Base-by-base conservation (phyloP, 2,888 invertebrate genomes). In the Galerucella calmariensis region DNA sequence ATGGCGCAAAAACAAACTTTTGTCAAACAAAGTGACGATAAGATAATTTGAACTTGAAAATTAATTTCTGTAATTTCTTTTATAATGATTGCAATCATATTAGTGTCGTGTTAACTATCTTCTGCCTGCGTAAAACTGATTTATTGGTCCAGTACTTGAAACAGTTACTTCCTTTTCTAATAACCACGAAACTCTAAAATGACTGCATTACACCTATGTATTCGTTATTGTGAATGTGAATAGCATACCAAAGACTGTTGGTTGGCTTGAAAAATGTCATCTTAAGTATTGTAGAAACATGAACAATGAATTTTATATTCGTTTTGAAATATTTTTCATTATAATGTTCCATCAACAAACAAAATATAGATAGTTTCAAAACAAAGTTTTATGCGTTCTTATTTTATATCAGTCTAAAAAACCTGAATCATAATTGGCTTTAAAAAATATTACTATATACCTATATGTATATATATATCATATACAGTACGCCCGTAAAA, bases 181-280 rank as follows among this genome's bases (percentile, higher is more conserved):
- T 69, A 66, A 62, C 66, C 73, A 73, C 44, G 69, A 73, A 63
- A 73, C 68, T 73, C 77, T 74, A 72, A 77, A 75, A 75, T 71
- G 74, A 77, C 75, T 77, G 74, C 75, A 72, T 76, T 79, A 69
- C 68, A 73, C 80, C 79, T 84, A 82, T 83, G 83, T 84, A 83
- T 86, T 85, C 67, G 72, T 72, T 83, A 81, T 85, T 83, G 85
- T 86, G 84, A 84, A 84, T 84, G 83, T 84, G 84, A 84, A 84
- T 82, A 84, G 83, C 84, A 83, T 85, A 86, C 87, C 87, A 87
- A 86, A 86, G 86, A 87, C 83, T 81, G 81, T 81, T 82, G 83
- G 83, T 83, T 82, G 82, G 82, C 78, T 81, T 81, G 77, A 79
- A 78, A 79, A 79, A 80, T 81, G 81, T 81, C 81, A 78, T 79